Base-by-base conservation (phyloP, 2,113 vertebrate genomes). In the Caretta caretta region DNA sequence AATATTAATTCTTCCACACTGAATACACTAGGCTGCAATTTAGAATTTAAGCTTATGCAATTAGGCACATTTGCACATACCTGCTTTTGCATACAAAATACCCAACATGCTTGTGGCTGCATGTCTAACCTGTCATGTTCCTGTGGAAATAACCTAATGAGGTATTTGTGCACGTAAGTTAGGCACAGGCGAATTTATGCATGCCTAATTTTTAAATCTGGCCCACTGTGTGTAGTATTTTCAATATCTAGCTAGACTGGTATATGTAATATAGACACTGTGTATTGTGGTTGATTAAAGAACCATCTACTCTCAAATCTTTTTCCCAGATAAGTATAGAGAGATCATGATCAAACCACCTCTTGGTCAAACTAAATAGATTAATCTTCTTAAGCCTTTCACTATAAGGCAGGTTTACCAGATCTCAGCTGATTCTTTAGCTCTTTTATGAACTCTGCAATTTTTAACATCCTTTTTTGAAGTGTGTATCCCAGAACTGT, bases 401-500 rank as follows among this genome's bases (percentile, higher is more conserved):
- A 88, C 19, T 72, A 22, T 83, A 17, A n/a, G 79, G 2, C 1
- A 79, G 57, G 10, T 25, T 1, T 3, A 1, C 1, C 2, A 59
- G 1, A 46, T 78, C 75, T 75, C 57, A 91, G 87, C 78, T 11
- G 1, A 38, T 75, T 84, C 1, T 0, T 57, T 48, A 72, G 4
- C 8, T 72, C n/a, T 10, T 42, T 72, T 42, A 29, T 72, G n/a
- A 72, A 72, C 13, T 54, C 17, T 22, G 72, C 46, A 90, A 48
- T 27, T 7, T 72, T 69, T 27, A 5, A 93, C 5, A 22, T 29
- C 49, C 54, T 49, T 13, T 72, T 72, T 72, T 35, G 51, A 94
- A 92, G 53, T 35, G 12, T 22, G 19, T 19, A 27, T 20, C 84
- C 4, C 2, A 80, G 9, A 9, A 31, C 29, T 62, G 29, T 62